Evolutionary conservation across 2,888 invertebrate species (phyloP).

Genomic region (Drosophila melanosoma): DNA sequence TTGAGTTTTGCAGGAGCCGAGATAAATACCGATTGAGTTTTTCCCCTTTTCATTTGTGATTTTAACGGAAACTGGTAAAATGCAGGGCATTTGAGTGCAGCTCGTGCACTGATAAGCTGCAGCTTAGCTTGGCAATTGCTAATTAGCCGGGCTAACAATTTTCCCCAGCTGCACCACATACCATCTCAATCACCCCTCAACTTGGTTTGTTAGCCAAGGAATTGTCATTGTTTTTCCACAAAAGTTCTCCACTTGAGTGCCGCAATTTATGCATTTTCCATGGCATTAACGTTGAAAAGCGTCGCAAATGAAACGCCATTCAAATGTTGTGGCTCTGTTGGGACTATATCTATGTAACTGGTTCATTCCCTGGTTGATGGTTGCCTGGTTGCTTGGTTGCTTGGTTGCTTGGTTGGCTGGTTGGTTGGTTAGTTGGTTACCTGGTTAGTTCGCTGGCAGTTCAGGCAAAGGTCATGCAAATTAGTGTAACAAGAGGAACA

Average conservation of each 20-base stretch:
- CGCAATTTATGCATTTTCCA: constrained; percentile 77
- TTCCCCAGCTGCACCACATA: neutral
- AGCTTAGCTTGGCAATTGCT: constrained; percentile 55
- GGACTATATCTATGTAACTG: constrained; percentile 29
- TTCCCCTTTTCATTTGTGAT: neutral
- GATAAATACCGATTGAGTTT: constrained; percentile 8
- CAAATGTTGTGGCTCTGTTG: constrained; percentile 49
- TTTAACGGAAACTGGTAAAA: constrained; percentile 13
- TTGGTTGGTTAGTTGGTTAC: constrained; percentile 63
- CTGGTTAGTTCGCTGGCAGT: constrained; percentile 45
- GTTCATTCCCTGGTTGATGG: constrained; percentile 14
- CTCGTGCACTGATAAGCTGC: constrained; percentile 62
- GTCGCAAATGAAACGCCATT: constrained; percentile 76
- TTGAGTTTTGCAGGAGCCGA: neutral
- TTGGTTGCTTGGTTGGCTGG: constrained; percentile 21
- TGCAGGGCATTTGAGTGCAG: constrained; percentile 35
- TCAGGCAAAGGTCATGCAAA: constrained; percentile 72
- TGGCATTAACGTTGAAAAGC: constrained; percentile 74
- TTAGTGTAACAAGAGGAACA: constrained; percentile 62
- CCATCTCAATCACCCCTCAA: neutral
- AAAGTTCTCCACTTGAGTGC: constrained; percentile 60
- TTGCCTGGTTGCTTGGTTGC: constrained; percentile 30
- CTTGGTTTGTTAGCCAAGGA: neutral
- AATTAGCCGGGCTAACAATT: constrained; percentile 48
- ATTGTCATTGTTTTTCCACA: constrained; percentile 61